A percentile compares a stretch with the other conserved stretches of the same genome.
phyloP scores from a whole-genome alignment of 2,113 vertebrate genomes.

The Neomonachus schauinslandi region DNA sequence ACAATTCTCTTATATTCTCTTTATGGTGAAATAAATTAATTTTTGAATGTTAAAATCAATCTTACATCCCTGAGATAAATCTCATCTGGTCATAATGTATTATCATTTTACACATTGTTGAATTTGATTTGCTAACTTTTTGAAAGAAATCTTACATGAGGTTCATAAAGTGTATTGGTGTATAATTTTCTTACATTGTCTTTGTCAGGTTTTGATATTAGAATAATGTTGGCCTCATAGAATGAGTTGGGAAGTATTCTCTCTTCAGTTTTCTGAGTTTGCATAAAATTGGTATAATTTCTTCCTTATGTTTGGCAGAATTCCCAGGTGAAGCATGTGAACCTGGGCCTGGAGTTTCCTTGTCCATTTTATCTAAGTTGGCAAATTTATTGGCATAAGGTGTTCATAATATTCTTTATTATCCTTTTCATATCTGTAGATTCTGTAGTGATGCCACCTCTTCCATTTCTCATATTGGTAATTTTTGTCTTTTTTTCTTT shows the following conservation, averaged over 20 bases:
- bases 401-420: not conserved
- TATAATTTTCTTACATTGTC: not conserved
- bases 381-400: not conserved
- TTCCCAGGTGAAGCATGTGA: not conserved
- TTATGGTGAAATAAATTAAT: not conserved
- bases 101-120: not conserved
- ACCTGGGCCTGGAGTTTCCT: not conserved
- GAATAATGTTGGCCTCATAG: not conserved
- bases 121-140: not conserved
- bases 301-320: not conserved
- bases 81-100: not conserved
- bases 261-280: not conserved
- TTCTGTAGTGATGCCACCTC: not conserved
- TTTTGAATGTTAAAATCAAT: not conserved
- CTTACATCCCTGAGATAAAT: constrained; percentile 5
- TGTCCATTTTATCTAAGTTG: not conserved
- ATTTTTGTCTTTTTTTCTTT: not conserved
- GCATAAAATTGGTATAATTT: constrained; percentile 22
- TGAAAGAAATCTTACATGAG: not conserved
- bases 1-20: not conserved
- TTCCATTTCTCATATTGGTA: not conserved
- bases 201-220: not conserved
- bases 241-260: not conserved
- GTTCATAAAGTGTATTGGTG: not conserved
- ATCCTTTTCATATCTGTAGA: not conserved